Conservation (phyloP, 2,113 vertebrate genomes). For the Hystrix cristata region DNA sequence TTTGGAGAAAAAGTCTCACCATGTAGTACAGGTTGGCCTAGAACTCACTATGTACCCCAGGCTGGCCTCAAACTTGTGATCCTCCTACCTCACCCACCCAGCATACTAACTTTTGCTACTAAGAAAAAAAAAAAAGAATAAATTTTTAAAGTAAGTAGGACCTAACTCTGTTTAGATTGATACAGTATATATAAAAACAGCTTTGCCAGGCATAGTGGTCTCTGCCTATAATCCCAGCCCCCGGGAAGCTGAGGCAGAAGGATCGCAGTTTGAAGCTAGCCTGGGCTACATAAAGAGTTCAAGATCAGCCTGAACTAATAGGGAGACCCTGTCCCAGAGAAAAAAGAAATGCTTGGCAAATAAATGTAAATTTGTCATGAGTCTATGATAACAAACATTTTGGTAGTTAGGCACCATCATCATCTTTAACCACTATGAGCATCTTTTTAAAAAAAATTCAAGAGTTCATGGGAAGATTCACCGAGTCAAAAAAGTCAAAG, state of each 20-base stretch:
- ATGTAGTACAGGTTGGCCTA: not conserved
- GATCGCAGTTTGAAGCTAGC: too few relatives aligned
- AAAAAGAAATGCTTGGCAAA: not conserved
- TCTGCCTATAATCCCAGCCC: too few relatives aligned
- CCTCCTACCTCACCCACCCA: too few relatives aligned
- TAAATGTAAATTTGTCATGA: not conserved
- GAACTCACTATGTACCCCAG: too few relatives aligned
- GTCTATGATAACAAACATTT: not conserved
- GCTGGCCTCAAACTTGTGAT: too few relatives aligned
- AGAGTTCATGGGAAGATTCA: not conserved
- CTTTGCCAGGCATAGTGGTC: not conserved
- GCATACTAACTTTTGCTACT: conserved; percentile 1
- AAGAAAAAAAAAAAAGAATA: conserved; percentile 49
- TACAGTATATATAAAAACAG: not conserved
- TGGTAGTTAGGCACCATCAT: not conserved
- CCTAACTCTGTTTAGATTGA: not conserved
- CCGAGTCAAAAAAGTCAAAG: not conserved
- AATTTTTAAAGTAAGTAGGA: conserved; percentile 9
- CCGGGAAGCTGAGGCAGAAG: too few relatives aligned
- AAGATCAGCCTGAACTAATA: too few relatives aligned
- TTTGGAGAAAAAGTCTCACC: not conserved
- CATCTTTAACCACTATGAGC: not conserved
- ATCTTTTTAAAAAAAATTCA: conserved; percentile 16
- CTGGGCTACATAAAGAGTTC: too few relatives aligned
- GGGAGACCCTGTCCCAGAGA: too few relatives aligned